phyloP scores from a whole-genome alignment of 2,113 vertebrate species.

The Arvicanthis niloticus region DNA sequence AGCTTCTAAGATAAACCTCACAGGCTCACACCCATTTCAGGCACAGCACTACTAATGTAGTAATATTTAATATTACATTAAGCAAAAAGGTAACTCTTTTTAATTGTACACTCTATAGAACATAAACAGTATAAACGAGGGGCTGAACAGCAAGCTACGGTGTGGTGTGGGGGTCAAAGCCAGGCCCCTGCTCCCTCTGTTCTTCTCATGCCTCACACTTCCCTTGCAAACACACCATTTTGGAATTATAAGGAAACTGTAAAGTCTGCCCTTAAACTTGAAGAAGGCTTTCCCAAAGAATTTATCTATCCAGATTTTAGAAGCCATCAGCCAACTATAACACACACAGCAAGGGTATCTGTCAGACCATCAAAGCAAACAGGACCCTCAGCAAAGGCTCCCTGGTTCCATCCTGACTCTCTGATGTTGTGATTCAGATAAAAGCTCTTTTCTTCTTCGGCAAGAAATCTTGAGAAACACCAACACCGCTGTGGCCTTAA shows the following conservation, averaged over 20 bases:
- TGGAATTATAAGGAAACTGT: background rate
- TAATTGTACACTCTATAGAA: conserved; percentile 25
- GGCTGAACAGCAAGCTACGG: background rate
- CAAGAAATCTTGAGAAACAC: conserved; percentile 21
- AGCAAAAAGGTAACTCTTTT: background rate
- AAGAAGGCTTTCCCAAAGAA: background rate
- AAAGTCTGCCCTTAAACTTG: background rate
- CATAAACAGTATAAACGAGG: background rate
- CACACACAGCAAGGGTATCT: conserved; percentile 45
- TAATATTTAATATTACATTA: background rate
- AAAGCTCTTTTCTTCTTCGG: conserved; percentile 68
- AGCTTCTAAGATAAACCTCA: conserved; percentile 26
- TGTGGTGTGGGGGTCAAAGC: fast-evolving
- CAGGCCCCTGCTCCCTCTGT: background rate
- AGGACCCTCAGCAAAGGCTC: conserved; percentile 47
- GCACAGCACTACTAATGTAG: background rate
- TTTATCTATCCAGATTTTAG: conserved; percentile 45
- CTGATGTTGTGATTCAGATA: conserved; percentile 39
- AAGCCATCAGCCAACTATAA: conserved; percentile 39
- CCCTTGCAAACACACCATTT: background rate
- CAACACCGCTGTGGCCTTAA: background rate
- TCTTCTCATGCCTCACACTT: background rate
- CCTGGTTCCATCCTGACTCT: background rate
- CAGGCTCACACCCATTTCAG: conserved; percentile 25
- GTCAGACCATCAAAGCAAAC: conserved; percentile 48